Evolutionary conservation across 2,888 invertebrate species (phyloP).

Genomic region (Dermolepida albohirtum): DNA sequence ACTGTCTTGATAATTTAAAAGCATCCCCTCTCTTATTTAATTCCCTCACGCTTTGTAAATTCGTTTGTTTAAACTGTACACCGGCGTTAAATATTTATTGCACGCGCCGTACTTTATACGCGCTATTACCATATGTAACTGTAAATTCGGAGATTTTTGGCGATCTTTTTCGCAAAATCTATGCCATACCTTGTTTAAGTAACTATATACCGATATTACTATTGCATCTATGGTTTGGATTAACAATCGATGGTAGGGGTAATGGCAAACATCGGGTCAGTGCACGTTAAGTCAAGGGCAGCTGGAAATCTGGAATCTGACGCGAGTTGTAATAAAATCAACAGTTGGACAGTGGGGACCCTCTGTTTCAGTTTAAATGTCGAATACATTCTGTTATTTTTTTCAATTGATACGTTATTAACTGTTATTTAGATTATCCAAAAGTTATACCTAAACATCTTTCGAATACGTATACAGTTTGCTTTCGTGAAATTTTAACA

Average conservation of each 20-base stretch:
- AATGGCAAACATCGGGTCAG: slow-evolving; percentile 62
- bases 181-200: slow-evolving; percentile 3
- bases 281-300: slow-evolving; percentile 66
- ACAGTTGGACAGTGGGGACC: not conserved
- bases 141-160: not conserved
- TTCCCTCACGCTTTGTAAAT: not conserved
- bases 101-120: not conserved
- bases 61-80: too few relatives aligned
- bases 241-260: slow-evolving; percentile 28
- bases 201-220: slow-evolving; percentile 19
- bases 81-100: slow-evolving; percentile 1
- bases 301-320: slow-evolving; percentile 50
- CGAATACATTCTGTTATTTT: not conserved
- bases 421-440: not conserved
- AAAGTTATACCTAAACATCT: not conserved
- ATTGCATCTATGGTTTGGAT: slow-evolving; percentile 30
- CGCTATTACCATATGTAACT: slow-evolving; percentile 11
- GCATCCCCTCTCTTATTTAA: slow-evolving; percentile 14
- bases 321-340: slow-evolving; percentile 21
- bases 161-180: slow-evolving; percentile 17
- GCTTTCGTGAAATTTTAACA: not conserved
- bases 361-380: slow-evolving; percentile 1
- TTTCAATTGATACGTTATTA: not conserved
- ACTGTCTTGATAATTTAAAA: slow-evolving; percentile 18
- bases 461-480: not conserved